Evolutionary conservation across 92 coral and sea anemone genomes (phyloP), one percentile per base, ranked within the genome.

Genomic region (Zoanthus sansibaricus): DNA sequence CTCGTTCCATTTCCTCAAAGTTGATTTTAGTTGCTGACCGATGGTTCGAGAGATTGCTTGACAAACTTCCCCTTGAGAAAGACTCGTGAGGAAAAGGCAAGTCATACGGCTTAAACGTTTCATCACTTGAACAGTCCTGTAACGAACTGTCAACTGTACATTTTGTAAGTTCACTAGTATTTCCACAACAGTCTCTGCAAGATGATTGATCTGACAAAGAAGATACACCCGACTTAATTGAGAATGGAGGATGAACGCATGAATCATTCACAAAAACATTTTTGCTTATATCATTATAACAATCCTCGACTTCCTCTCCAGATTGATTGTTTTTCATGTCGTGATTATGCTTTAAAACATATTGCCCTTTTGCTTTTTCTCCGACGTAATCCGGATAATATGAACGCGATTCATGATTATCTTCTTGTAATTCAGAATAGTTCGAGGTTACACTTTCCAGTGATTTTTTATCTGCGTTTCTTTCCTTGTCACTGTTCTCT

Each of bases 1-100:
- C 86, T 18, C 70, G 79, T 45, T 82, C 96, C 71, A 82, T 86
- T 56, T 75, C 74, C 74, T 77, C 90, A 14, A 89, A 88, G 44
- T 86, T 87, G 18, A 86, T 83, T 18, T 86, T 88, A 49, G 85
- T 87, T 21, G 52, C 85, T 20, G 75, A 66, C 6, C 72, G 62
- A 59, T 89, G 79, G 46, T n/a, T 49, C 14, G 93, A 30, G 6
- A 76, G 42, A 31, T 70, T 78, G 59, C 93, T 77, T 15, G 93
- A 47, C 47, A 80, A 66, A 47, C 75, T 80, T 47, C 59, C 75
- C 47, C 44, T 80, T 9, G 74, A 64, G 61, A 80, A 80, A 46
- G 75, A 80, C 9, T 80, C 85, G 44, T 80, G 85, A 64, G 85
- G 85, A 46, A 80, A 80, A 66, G 85, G 85, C 9, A 80, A 66